Percentiles rank a stretch among this genome's conserved stretches.
phyloP scores from a whole-genome alignment of 2,888 invertebrate genomes.

The Acholoe squamosa region DNA sequence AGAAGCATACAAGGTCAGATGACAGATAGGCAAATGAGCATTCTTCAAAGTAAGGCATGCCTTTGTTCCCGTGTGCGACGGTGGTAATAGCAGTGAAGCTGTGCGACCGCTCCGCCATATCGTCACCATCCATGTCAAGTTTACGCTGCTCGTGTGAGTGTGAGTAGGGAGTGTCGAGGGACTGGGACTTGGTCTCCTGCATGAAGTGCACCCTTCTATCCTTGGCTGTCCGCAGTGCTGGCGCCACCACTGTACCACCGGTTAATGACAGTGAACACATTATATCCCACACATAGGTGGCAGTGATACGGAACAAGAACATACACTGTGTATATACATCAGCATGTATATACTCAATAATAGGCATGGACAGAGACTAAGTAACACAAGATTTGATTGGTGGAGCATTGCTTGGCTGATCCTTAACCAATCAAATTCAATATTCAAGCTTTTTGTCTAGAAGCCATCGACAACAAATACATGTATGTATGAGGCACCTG shows the following conservation, averaged over 20 bases:
- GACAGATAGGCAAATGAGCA: conserved; percentile 30
- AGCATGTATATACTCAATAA: conserved; percentile 39
- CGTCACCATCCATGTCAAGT: conserved; percentile 64
- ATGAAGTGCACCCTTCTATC: conserved; percentile 67
- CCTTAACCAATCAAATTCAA: neutral
- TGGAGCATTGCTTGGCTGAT: conserved; percentile 4
- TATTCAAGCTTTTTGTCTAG: neutral
- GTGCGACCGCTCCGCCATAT: conserved; percentile 65
- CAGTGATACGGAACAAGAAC: neutral
- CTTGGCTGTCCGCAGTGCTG: conserved; percentile 41
- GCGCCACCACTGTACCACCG: conserved; percentile 48
- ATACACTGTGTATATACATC: conserved; percentile 47
- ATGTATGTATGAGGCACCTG: neutral
- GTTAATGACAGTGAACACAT: conserved; percentile 33
- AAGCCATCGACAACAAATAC: conserved; percentile 3
- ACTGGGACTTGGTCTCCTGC: conserved; percentile 68
- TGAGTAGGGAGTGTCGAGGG: conserved; percentile 68
- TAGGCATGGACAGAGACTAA: conserved; percentile 38
- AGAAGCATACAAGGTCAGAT: neutral
- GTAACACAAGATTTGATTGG: conserved; percentile 3
- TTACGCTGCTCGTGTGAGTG: conserved; percentile 67
- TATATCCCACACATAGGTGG: neutral
- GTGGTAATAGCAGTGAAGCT: conserved; percentile 67
- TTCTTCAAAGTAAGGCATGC: conserved; percentile 58
- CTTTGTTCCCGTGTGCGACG: conserved; percentile 50